phyloP scores from a whole-genome alignment of 1,140 invertebrate genomes.

The Protaetia brevitarsis region DNA sequence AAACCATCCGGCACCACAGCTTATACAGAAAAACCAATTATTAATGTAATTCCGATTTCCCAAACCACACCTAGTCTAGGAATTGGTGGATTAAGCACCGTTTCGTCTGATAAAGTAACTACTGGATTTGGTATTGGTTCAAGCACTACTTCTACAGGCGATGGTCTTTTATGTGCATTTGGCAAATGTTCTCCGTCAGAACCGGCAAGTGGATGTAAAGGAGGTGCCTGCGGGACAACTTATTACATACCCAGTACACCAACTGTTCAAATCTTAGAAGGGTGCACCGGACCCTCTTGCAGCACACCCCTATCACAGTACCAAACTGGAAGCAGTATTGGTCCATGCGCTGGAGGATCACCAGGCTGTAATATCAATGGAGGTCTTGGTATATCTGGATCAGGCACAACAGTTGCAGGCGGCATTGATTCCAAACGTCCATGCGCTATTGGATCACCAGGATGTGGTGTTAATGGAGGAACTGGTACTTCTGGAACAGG shows the following conservation, averaged over 20 bases:
- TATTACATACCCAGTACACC: neutral
- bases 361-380: neutral
- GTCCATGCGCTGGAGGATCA: neutral
- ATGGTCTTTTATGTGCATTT: neutral
- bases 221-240: neutral
- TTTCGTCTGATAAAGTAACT: neutral
- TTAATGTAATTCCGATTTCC: neutral
- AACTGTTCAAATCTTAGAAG: constrained; percentile 5
- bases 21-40: constrained; percentile 16
- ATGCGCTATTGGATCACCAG: neutral
- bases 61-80: neutral
- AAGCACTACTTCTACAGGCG: neutral
- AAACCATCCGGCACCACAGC: neutral
- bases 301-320: constrained; percentile 17
- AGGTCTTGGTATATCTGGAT: neutral
- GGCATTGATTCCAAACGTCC: neutral
- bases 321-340: neutral
- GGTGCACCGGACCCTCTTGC: constrained; percentile 16
- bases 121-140: neutral
- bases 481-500: neutral
- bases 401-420: neutral
- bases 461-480: neutral
- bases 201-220: neutral
- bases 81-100: neutral
- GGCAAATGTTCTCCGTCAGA: neutral